Percentiles rank a stretch among this genome's conserved stretches.
Evolutionary conservation across 2,797 vertebrate species (phyloP).

Genomic region (Tinamus major): DNA sequence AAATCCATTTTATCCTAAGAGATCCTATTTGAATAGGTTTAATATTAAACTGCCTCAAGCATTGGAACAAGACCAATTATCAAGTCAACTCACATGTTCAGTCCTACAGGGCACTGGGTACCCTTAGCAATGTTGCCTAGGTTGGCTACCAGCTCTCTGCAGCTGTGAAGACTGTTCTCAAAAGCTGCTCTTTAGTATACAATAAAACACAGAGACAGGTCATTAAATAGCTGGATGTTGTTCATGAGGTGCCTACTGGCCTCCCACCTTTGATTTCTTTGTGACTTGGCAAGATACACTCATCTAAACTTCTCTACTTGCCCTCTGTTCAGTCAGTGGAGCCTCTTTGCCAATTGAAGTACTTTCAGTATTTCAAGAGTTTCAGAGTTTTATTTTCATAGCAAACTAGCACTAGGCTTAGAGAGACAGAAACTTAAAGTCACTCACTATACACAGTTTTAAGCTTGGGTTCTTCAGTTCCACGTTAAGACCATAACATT

Average conservation of each 20-base stretch:
- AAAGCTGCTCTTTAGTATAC: neutral
- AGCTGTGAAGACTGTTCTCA: neutral
- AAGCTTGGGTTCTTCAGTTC: too few relatives aligned
- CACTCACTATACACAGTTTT: neutral
- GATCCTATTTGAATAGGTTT: slow-evolving; percentile 49
- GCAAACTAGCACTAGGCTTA: neutral
- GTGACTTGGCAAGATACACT: neutral
- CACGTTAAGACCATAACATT: too few relatives aligned
- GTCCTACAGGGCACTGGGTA: neutral
- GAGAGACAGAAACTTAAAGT: neutral
- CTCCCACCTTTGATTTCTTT: neutral
- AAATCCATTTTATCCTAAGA: slow-evolving; percentile 38
- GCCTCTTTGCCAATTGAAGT: neutral
- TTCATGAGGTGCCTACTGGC: neutral
- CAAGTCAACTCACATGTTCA: neutral
- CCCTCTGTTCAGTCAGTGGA: neutral
- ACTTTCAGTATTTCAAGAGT: neutral
- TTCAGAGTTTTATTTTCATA: neutral
- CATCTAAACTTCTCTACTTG: neutral
- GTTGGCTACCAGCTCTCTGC: neutral
- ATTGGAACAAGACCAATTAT: slow-evolving; percentile 47
- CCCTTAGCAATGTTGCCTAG: neutral
- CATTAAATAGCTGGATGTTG: neutral
- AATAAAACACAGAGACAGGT: neutral
- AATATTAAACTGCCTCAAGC: slow-evolving; percentile 68